Evolutionary conservation across 2,888 invertebrate species (phyloP).

Genomic region (Teleiodes luculella): DNA sequence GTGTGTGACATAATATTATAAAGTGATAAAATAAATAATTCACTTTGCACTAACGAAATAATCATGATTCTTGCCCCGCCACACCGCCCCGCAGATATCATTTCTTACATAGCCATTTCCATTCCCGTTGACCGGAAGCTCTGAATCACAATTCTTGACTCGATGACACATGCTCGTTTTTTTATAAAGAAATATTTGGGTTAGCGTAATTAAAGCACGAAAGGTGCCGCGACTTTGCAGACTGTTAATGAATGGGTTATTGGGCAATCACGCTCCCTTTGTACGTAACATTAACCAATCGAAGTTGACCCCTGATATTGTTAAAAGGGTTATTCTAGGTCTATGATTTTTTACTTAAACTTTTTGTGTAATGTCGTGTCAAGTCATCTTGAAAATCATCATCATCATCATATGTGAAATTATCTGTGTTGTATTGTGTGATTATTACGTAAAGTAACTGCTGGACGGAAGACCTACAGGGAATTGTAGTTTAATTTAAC

Average conservation of each 20-base stretch:
- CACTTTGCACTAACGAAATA: too few species aligned
- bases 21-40: too few species aligned
- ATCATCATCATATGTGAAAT: too few species aligned
- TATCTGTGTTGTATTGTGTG: too few species aligned
- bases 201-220: conserved; percentile 48
- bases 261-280: conserved; percentile 54
- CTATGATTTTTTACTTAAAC: too few species aligned
- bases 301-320: conserved; percentile 24
- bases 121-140: neutral
- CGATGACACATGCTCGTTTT: neutral
- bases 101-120: neutral
- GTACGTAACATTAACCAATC: conserved; percentile 36
- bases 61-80: too few species aligned
- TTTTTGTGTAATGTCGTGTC: too few species aligned
- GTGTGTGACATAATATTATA: too few species aligned
- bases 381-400: too few species aligned
- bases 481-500: too few species aligned
- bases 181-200: conserved; percentile 39
- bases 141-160: neutral
- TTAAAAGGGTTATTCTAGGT: conserved; percentile 7
- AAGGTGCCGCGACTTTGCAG: conserved; percentile 54
- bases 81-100: neutral
- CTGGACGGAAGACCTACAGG: too few species aligned
- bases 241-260: conserved; percentile 55
- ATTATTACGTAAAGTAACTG: too few species aligned